A percentile compares a stretch with the other conserved stretches of the same genome.
phyloP scores from a whole-genome alignment of 1,140 invertebrate genomes.

The Aphaenogaster ashmeadi region DNA sequence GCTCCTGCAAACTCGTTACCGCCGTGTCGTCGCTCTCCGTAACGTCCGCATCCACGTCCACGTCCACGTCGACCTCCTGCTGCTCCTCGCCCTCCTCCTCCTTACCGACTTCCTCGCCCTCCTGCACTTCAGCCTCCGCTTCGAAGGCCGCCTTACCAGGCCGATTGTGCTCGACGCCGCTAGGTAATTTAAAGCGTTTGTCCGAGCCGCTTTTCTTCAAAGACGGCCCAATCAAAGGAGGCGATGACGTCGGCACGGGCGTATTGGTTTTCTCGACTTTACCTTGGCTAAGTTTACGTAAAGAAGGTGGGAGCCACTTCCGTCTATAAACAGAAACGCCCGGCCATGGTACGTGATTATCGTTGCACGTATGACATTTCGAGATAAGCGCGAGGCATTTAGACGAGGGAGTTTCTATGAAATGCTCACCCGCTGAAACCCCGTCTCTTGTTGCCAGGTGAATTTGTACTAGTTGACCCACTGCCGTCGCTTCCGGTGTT shows the following conservation, averaged over 20 bases:
- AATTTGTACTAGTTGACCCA: conserved; percentile 88
- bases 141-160: conserved; percentile 53
- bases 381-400: conserved; percentile 24
- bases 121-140: conserved; percentile 82
- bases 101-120: conserved; percentile 77
- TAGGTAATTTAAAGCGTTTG: conserved; percentile 92
- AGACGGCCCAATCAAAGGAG: conserved; percentile 68
- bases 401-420: conserved; percentile 65
- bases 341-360: conserved; percentile 68
- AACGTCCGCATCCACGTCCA: conserved; percentile 68
- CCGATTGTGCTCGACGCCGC: conserved; percentile 63
- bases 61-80: conserved; percentile 74
- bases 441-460: conserved; percentile 93
- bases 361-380: conserved; percentile 65
- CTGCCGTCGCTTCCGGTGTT: conserved; percentile 88
- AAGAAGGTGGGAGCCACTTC: conserved; percentile 96
- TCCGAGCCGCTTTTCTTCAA: conserved; percentile 92
- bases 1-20: conserved; percentile 83
- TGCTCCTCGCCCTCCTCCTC: conserved; percentile 76
- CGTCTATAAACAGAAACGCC: conserved; percentile 87
- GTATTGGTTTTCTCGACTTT: conserved; percentile 92
- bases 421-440: conserved; percentile 93
- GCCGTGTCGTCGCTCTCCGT: conserved; percentile 83
- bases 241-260: conserved; percentile 85
- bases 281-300: conserved; percentile 96